phyloP scores from a whole-genome alignment of 2,113 vertebrate genomes.

The Pongo abelii region DNA sequence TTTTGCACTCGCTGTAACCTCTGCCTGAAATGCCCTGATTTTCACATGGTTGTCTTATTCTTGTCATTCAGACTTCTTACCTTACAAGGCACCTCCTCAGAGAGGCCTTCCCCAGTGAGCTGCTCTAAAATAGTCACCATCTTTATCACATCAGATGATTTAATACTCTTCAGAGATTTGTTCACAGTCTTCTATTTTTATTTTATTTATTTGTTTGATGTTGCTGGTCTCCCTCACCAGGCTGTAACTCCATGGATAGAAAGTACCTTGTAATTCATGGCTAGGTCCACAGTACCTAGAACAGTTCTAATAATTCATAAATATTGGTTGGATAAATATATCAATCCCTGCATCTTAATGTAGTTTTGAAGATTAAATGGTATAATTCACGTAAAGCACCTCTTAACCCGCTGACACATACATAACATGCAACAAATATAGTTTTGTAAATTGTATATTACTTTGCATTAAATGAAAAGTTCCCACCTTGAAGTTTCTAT shows the following conservation, averaged over 20 bases:
- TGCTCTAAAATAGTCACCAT: neutral
- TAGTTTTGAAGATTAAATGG: slow-evolving; percentile 30
- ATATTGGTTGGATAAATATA: neutral
- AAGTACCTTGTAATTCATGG: neutral
- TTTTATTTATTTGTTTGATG: neutral
- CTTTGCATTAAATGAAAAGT: slow-evolving; percentile 24
- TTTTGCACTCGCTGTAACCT: neutral
- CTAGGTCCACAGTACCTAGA: neutral
- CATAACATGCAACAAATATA: neutral
- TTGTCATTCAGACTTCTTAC: neutral
- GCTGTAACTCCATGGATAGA: neutral
- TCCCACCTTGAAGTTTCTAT: neutral
- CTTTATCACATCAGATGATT: neutral
- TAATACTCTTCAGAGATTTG: neutral
- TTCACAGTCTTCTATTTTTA: neutral
- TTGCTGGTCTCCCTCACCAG: neutral
- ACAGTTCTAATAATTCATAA: neutral
- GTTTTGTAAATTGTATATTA: neutral
- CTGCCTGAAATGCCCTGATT: neutral
- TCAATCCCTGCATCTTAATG: neutral
- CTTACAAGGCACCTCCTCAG: neutral
- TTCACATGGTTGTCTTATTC: neutral
- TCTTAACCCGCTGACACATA: neutral
- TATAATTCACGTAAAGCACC: neutral
- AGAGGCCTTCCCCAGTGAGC: neutral